phyloP scores from a whole-genome alignment of 2,113 vertebrate species.

The Leptodactylus fuscus region DNA sequence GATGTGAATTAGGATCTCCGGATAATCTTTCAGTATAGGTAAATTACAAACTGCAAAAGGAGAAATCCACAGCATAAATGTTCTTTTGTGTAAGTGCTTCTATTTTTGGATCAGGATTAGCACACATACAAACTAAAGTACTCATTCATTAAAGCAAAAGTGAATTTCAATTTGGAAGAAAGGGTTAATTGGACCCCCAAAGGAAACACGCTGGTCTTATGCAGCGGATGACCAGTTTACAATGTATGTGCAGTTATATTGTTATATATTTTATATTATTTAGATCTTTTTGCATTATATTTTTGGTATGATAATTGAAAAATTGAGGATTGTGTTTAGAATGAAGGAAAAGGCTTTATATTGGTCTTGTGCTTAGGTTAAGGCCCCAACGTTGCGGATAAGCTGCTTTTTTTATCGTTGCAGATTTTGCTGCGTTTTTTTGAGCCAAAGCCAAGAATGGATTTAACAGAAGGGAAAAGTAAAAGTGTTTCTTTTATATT shows the following conservation, averaged over 20 bases:
- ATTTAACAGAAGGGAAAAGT: too few species aligned
- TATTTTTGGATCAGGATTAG: neutral
- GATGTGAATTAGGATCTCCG: neutral
- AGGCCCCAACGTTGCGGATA: too few species aligned
- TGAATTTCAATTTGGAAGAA: neutral
- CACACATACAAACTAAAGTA: neutral
- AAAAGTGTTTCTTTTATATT: too few species aligned
- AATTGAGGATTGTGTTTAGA: neutral
- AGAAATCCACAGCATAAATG: neutral
- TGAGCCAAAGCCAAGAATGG: too few species aligned
- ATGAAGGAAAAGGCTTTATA: too few species aligned
- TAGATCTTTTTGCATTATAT: neutral
- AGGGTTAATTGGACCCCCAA: neutral
- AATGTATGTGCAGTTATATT: neutral
- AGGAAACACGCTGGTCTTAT: neutral
- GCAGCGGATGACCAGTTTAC: neutral
- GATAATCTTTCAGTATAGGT: neutral
- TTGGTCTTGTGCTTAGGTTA: too few species aligned
- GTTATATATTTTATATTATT: neutral
- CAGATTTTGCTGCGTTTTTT: too few species aligned
- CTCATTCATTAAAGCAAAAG: conserved; percentile 2
- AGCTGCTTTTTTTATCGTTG: too few species aligned
- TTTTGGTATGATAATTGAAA: neutral
- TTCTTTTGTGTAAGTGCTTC: conserved; percentile 8
- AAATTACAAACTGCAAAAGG: neutral